Base-by-base conservation (phyloP, 2,797 vertebrate genomes). In the Octomys mimax region DNA sequence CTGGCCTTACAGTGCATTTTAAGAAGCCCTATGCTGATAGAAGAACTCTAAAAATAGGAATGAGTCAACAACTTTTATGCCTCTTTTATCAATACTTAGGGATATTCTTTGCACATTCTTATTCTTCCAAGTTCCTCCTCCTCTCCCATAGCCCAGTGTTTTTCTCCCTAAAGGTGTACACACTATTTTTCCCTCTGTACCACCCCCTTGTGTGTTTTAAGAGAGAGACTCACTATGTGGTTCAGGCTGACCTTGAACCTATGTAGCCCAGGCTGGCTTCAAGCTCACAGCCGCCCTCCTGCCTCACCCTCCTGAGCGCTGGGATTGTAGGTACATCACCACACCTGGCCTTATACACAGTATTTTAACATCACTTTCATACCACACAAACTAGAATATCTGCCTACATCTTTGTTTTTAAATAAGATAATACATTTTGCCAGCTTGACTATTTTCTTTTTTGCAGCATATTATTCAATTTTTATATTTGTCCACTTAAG, bases 1-100 rank as follows among this genome's bases (percentile, higher is more conserved):
- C 73, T 70, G 31, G 10, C 59, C 93, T 39, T 52, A 57, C 19
- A 46, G 31, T 68, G 26, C 70, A 86, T 82, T 97, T 93, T 82
- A 66, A 89, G 86, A 84, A 95, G n/a, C 2, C 19, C 54, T 73
- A 91, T 49, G 8, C 49, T 39, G 42, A 93, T 87, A 24, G 75
- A 89, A 22, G n/a, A 95, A 89, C 64, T 88, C 86, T 87, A 57
- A 88, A 84, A 77, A 70, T 91, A 94, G 87, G 22, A 92, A 33
- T 46, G 36, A 93, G 33, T 68, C 77, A 91, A 70, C 33, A 91
- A 31, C 28, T 77, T 92, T 61, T 42, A 36, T 57, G 64, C 39
- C 64, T 9, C 28, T 2, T n/a, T 73, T 81, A 16, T 16, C 70
- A 78, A 28, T 36, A 75, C 95, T 66, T 73, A 90, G 21, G 62